Evolutionary conservation across 2,113 vertebrate species (phyloP), one percentile per base, ranked within the genome.

Genomic region (Paracanthobrama guichenoti): DNA sequence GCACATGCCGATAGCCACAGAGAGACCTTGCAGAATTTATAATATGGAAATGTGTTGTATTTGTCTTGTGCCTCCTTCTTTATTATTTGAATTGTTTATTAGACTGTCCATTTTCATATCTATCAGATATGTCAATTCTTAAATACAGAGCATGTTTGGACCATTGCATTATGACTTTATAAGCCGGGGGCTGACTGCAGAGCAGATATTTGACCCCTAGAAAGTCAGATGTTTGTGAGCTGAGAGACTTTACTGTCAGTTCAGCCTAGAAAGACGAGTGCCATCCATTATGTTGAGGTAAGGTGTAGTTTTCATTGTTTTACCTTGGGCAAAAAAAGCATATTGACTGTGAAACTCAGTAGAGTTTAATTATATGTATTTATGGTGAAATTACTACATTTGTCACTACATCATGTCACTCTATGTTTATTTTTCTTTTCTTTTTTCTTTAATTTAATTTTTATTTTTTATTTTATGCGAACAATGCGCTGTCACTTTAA

Each of bases 231-330:
- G 48, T 39, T 31, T 67, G 48, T 20, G 62, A 66, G 44, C 16
- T 60, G 22, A 84, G 74, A 62, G 62, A 22, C 62, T 84, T 79
- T 42, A 28, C 50, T 78, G 50, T 67, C 64, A 62, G 20, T 86
- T 74, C 74, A 50, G 69, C 10, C 35, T 2, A 2, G 39, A 46
- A 12, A 72, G 42, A 39, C 5, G 6, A 39, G 39, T 1, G 39
- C 6, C 39, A 39, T 39, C 6, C 6, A 39, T 39, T 39, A 39
- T 39, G 6, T 7, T 39, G 39, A 39, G 39, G 6, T 39, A 6
- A 39, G 39, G 39, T 39, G 39, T 39, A 39, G 35, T 39, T 39
- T 39, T 39, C 39, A 6, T 39, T 39, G 1, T 39, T 39, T 39
- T 39, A 39, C 35, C 4, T 39, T 39, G 35, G 35, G 35, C 6